Evolutionary conservation across 2,888 invertebrate species (phyloP), one percentile per base, ranked within the genome.

Genomic region (Podabrus alpinus): DNA sequence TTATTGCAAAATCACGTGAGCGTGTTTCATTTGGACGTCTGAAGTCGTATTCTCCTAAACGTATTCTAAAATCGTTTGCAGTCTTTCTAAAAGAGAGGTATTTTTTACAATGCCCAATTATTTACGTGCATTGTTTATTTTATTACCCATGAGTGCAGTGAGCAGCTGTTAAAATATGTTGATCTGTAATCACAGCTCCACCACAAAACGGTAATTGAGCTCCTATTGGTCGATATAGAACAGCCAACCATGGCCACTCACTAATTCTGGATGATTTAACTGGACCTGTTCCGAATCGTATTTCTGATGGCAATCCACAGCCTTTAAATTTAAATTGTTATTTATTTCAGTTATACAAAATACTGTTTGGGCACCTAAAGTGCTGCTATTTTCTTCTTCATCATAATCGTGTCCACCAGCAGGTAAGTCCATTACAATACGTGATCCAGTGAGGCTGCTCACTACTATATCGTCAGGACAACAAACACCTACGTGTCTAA

Each of bases 161-260:
- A 1, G 94, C 92, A 1, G 94, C 94, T 0, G 94, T 95, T 0
- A 96, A 88, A 15, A 96, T 90, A 83, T 95, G 95, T 71, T 91
- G 88, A 82, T 94, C 93, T 0, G 95, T 95, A 78, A 96, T 93
- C 62, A 96, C 89, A 0, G 91, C 92, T 0, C 95, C 96, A 0
- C 96, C 96, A 84, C 96, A 96, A 87, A 92, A 94, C 71, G 92
- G 91, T 83, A 91, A 90, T 59, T 90, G 88, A 19, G 81, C 69
- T 17, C 83, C 83, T 69, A 88, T 86, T 16, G 90, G 89, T 0
- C 92, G 90, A 15, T 95, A 89, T 75, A 96, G 86, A 1, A 94
- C 95, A 0, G 92, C 95, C 91, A 96, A 93, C 96, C 96, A 93
- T 7, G 96, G 96, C 92, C 95, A 96, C 83, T 94, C 94, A 66